A percentile compares a stretch with the other conserved stretches of the same genome.
These are phyloP conservation scores for Neolamprologus hecqui DNA, from an alignment of 2,113 vertebrate species.

Conservation along the genomic window DNA sequence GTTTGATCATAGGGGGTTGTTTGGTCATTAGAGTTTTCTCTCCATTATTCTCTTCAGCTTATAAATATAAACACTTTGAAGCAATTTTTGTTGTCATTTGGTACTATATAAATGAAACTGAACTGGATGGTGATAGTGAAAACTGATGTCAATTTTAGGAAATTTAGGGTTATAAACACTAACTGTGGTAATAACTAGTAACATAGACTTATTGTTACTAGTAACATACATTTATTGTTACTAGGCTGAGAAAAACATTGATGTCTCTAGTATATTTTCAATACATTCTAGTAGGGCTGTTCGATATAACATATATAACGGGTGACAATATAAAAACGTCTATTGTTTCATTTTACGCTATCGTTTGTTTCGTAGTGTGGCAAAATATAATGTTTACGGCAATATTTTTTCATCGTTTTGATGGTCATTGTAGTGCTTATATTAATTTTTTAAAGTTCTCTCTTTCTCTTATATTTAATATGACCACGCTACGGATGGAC, in stretches of 20 bases:
- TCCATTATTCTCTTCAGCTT: fast-evolving
- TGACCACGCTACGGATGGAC: fast-evolving
- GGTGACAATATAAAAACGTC: not conserved
- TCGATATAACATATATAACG: not conserved
- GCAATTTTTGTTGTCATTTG: not conserved
- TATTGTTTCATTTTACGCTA: fast-evolving
- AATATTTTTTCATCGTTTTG: not conserved
- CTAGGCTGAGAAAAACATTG: not conserved
- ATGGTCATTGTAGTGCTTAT: not conserved
- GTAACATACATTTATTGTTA: not conserved
- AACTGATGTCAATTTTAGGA: not conserved
- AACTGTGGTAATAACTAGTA: fast-evolving
- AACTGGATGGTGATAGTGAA: not conserved
- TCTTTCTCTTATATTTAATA: not conserved
- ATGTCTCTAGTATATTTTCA: not conserved
- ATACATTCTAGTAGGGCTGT: not conserved
- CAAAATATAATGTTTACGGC: not conserved
- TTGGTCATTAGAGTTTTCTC: not conserved
- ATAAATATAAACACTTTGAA: not conserved
- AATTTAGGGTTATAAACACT: not conserved
- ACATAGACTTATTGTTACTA: not conserved
- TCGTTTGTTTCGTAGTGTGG: fast-evolving
- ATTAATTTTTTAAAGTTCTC: not conserved
- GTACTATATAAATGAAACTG: fast-evolving
- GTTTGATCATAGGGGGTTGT: not conserved